phyloP scores from a whole-genome alignment of 2,888 invertebrate species.

The Caenorhabditis macrosperma region DNA sequence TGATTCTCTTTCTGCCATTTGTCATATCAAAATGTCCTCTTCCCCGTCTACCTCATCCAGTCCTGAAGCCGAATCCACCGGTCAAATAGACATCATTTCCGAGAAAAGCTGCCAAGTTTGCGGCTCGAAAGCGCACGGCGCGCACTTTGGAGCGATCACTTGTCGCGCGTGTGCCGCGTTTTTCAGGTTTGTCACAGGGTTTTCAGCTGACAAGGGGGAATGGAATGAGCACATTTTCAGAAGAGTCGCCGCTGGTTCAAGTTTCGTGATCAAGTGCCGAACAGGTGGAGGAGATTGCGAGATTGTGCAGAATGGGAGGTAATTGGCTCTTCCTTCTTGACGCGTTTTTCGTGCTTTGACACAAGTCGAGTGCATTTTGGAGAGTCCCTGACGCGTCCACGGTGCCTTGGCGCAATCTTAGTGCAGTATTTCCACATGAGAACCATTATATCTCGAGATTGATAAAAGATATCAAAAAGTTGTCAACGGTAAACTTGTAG shows the following conservation, averaged over 20 bases:
- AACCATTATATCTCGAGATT: no score
- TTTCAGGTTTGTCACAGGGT: conserved; percentile 37
- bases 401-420: no score
- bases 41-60: not conserved
- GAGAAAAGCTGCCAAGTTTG: conserved; percentile 43
- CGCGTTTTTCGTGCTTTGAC: not conserved
- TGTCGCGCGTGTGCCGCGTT: conserved; percentile 63
- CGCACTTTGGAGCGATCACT: conserved; percentile 57
- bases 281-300: conserved; percentile 16
- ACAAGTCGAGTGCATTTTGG: no score
- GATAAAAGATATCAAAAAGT: no score
- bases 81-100: no score
- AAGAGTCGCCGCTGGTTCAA: conserved; percentile 22
- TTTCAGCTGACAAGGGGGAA: not conserved
- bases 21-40: not conserved
- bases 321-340: not conserved
- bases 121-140: conserved; percentile 40
- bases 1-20: no score
- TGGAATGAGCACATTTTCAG: conserved; percentile 3
- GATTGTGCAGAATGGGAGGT: conserved; percentile 26
- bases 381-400: no score
- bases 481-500: no score
- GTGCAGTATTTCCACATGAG: no score
- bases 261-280: conserved; percentile 15
- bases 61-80: not conserved